Conservation (phyloP, 2,797 vertebrate genomes). For the Danio albolineatus region DNA sequence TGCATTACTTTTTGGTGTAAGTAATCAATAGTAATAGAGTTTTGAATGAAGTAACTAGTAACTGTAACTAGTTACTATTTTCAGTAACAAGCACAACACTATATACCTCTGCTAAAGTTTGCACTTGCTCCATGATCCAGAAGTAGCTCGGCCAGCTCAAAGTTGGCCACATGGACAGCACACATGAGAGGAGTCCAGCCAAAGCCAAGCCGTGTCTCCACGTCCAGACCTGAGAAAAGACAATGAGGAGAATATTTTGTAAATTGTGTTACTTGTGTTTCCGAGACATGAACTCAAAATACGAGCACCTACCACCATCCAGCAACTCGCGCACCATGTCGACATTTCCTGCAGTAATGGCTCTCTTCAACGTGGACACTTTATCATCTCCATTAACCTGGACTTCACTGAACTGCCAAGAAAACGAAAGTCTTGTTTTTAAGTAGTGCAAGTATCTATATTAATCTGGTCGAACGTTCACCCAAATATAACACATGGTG, state of each 20-base stretch:
- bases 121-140: slow-evolving; percentile 91
- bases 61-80: too few relatives aligned
- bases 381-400: slow-evolving; percentile 62
- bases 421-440: neutral
- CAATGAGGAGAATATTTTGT: neutral
- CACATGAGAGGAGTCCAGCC: slow-evolving; percentile 95
- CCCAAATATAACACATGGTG: neutral
- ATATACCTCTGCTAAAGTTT: slow-evolving; percentile 90
- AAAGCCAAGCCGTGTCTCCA: slow-evolving; percentile 85
- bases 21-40: too few relatives aligned
- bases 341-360: slow-evolving; percentile 81
- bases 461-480: neutral
- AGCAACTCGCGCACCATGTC: slow-evolving; percentile 82
- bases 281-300: slow-evolving; percentile 2
- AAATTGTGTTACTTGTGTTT: neutral
- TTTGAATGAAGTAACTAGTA: too few relatives aligned
- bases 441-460: neutral
- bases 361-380: slow-evolving; percentile 81
- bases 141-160: slow-evolving; percentile 83
- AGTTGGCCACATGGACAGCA: slow-evolving; percentile 83
- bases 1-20: too few relatives aligned
- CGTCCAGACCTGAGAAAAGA: slow-evolving; percentile 81
- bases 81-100: too few relatives aligned
- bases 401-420: slow-evolving; percentile 38
- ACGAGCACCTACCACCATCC: slow-evolving; percentile 80